These are phyloP conservation scores for Philonicus albiceps DNA, from an alignment of 2,888 invertebrate species.

Conservation along the genomic window DNA sequence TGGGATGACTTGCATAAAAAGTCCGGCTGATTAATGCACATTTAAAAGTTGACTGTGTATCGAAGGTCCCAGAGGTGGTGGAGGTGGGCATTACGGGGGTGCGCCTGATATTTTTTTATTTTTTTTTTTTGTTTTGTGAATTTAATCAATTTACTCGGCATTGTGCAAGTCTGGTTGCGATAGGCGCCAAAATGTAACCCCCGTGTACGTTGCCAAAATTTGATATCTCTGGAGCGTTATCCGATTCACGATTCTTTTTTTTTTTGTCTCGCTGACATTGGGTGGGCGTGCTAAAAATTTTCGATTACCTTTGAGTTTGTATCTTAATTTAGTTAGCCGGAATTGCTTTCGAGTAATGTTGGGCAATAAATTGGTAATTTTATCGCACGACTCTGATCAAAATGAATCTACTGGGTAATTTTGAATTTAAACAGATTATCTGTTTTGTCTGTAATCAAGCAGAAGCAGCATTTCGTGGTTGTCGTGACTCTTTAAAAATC, in stretches of 20 bases:
- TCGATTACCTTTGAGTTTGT: neutral
- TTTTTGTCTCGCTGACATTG: neutral
- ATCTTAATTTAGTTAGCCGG: neutral
- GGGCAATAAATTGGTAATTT: neutral
- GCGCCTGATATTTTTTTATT: neutral
- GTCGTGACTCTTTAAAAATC: neutral
- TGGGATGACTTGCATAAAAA: neutral
- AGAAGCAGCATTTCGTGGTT: neutral
- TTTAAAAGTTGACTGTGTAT: neutral
- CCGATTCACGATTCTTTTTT: neutral
- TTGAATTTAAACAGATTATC: neutral
- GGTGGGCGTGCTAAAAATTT: neutral
- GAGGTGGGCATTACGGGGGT: neutral
- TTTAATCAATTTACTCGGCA: conserved; percentile 1
- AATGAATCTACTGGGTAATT: neutral
- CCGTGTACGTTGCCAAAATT: neutral
- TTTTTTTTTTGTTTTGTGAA: no score
- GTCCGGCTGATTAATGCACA: neutral
- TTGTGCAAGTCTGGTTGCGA: neutral
- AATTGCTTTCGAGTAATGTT: neutral
- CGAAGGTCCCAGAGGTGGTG: neutral
- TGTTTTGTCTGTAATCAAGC: neutral
- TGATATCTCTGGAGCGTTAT: neutral
- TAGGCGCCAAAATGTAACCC: neutral
- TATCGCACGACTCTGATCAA: neutral